Base-by-base conservation (phyloP, 2,797 vertebrate genomes). In the Manis pentadactyla region DNA sequence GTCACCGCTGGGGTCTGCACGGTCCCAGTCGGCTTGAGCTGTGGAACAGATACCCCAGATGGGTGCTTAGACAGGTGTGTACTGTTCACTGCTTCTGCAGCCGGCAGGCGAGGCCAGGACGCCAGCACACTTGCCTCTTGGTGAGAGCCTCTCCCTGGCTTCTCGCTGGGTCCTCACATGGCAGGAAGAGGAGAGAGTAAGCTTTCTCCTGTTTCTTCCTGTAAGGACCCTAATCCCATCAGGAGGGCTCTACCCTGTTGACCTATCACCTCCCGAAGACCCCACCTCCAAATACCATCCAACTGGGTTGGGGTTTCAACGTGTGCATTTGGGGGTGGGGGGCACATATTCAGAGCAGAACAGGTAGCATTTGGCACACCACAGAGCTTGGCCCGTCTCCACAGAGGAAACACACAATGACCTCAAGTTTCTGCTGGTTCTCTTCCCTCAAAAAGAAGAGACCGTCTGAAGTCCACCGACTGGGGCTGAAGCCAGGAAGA, bases 391-490 rank as follows among this genome's bases (percentile, higher is more conserved):
- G 42, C 42, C 42, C 42, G 7, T 10, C 42, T 46, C 42, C 42
- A 42, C 42, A 46, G 46, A 59, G 57, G 37, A 42, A 13, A 21
- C 12, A 5, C 2, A 8, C 3, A 25, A 10, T 7, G n/a, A 39
- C 55, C 68, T n/a, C 39, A 21, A 15, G 18, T 15, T 3, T 18
- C 31, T 31, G 4, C 37, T 68, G 12, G 3, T 23, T 34, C 37
- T 31, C 5, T 21, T 10, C 7, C 77, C 31, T 94, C 18, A 18
- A 5, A 55, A 27, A 53, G 66, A 15, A 55, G 2, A 55, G 19
- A 53, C 19, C 11, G 0, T 1, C 3, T 15, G 34, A 46, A 9
- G 0, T 23, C 23, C 18, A 9, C 29, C 18, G 4, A 18, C 21
- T 59, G 3, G 23, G 39, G 5, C 27, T 21, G 23, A 19, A 25